Evolutionary conservation across 2,797 vertebrate genomes (phyloP).

Genomic region (Muscicapa comitata): DNA sequence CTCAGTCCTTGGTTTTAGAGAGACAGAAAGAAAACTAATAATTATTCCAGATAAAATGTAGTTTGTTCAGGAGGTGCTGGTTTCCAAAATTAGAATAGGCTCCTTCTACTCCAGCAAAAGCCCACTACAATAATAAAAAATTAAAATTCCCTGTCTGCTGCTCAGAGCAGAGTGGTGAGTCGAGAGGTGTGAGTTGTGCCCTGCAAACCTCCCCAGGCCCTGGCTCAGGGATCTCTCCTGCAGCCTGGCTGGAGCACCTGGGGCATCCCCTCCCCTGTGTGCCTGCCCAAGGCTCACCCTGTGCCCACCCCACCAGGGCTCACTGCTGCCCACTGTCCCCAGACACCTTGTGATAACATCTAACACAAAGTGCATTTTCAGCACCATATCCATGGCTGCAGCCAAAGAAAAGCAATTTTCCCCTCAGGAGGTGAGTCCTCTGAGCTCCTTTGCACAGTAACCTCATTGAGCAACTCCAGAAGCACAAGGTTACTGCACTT

Average conservation of each 20-base stretch:
- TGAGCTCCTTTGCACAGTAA: neutral
- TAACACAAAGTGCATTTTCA: neutral
- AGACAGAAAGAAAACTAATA: neutral
- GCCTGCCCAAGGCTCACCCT: neutral
- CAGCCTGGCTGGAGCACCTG: rapidly evolving
- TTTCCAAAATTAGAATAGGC: neutral
- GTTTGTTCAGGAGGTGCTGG: neutral
- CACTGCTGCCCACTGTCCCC: rapidly evolving
- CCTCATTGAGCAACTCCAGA: neutral
- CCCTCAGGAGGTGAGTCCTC: neutral
- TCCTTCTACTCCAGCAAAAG: neutral
- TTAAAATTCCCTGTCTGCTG: neutral
- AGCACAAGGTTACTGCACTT: neutral
- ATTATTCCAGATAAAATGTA: neutral
- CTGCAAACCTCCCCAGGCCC: rapidly evolving
- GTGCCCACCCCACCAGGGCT: neutral
- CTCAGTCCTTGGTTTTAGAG: neutral
- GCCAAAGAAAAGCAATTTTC: neutral
- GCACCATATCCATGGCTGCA: rapidly evolving
- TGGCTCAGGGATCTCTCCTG: rapidly evolving
- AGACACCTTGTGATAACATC: rapidly evolving
- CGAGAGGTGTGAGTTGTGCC: neutral
- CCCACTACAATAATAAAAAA: neutral
- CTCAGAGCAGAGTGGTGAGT: rapidly evolving
- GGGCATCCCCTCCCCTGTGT: rapidly evolving